phyloP scores from a whole-genome alignment of 2,113 vertebrate species.

The Junco hyemalis region DNA sequence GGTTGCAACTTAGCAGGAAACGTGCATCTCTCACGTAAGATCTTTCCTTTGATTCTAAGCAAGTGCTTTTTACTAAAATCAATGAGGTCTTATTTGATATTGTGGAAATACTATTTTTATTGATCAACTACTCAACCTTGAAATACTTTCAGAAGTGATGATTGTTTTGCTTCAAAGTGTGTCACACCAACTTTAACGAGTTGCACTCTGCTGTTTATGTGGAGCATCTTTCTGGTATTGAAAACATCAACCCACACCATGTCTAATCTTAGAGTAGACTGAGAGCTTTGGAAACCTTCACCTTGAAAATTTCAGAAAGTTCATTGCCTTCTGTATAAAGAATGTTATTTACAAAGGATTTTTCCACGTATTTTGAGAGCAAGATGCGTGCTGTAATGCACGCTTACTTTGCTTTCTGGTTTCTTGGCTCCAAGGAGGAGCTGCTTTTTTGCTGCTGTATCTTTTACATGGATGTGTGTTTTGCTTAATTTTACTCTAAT shows the following conservation, averaged over 20 bases:
- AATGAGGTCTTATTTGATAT: neutral
- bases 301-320: neutral
- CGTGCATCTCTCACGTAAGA: neutral
- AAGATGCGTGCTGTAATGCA: neutral
- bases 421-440: neutral
- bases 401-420: neutral
- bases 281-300: neutral
- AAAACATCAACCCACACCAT: neutral
- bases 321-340: neutral
- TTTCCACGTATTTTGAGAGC: neutral
- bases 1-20: constrained; percentile 11
- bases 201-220: neutral
- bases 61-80: neutral
- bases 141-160: neutral
- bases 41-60: constrained; percentile 24
- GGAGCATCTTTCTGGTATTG: neutral
- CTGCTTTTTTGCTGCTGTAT: neutral
- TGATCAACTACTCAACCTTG: neutral
- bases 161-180: neutral
- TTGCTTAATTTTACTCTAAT: neutral
- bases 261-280: neutral
- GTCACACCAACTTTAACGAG: neutral
- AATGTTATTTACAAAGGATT: neutral
- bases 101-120: neutral
- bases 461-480: neutral